These are phyloP conservation scores for Deilephila porcellus DNA, from an alignment of 2,888 invertebrate genomes.

Conservation along the genomic window DNA sequence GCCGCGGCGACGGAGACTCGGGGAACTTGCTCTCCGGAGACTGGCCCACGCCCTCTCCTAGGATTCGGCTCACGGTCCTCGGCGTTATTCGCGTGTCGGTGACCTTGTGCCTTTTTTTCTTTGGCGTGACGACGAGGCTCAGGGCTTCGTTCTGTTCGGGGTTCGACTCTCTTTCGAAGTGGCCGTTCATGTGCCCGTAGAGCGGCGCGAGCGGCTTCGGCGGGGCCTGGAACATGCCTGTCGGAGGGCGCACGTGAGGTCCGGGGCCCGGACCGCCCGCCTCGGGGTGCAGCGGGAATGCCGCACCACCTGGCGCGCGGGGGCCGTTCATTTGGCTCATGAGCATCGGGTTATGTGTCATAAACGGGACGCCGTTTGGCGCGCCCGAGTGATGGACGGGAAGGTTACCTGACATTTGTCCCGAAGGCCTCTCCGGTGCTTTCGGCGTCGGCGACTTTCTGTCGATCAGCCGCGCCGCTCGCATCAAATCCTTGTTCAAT, in stretches of 20 bases:
- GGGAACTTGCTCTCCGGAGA: constrained; percentile 85
- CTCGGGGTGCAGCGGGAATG: constrained; percentile 89
- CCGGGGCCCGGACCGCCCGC: constrained; percentile 79
- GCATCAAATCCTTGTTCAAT: constrained; percentile 92
- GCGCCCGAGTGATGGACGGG: constrained; percentile 79
- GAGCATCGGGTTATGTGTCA: constrained; percentile 77
- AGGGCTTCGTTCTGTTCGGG: constrained; percentile 97
- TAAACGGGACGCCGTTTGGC: constrained; percentile 76
- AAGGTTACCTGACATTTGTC: constrained; percentile 84
- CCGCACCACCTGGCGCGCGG: constrained; percentile 86
- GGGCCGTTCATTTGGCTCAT: constrained; percentile 85
- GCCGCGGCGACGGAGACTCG: constrained; percentile 90
- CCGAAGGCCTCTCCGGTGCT: constrained; percentile 86
- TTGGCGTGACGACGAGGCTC: constrained; percentile 96
- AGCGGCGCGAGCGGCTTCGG: constrained; percentile 90
- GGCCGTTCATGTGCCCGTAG: constrained; percentile 87
- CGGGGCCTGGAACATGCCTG: constrained; percentile 93
- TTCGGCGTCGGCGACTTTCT: constrained; percentile 93
- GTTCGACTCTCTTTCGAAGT: constrained; percentile 88
- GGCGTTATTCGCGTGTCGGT: constrained; percentile 97
- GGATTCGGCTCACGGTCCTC: constrained; percentile 93
- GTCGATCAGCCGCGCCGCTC: constrained; percentile 92
- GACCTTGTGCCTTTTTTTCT: constrained; percentile 98
- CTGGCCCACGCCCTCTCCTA: constrained; percentile 91
- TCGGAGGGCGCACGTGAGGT: constrained; percentile 85